phyloP scores from a whole-genome alignment of 2,113 vertebrate species.

The Actinemys pallida region DNA sequence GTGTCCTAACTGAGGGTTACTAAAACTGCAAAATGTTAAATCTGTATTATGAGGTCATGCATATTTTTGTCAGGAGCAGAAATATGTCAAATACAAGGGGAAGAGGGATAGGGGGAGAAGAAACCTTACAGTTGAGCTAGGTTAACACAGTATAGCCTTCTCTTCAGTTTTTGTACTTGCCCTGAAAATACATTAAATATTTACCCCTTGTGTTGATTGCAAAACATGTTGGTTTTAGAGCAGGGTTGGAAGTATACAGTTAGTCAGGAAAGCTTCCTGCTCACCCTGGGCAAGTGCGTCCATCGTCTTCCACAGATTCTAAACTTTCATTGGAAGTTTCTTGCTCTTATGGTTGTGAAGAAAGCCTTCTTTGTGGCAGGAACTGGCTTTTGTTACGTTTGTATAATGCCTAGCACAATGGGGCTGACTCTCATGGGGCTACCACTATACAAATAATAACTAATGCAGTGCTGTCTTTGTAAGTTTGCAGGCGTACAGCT shows the following conservation, averaged over 20 bases:
- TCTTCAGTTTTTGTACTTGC: not conserved
- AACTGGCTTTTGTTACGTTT: not conserved
- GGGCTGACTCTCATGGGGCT: not conserved
- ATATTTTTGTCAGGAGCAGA: not conserved
- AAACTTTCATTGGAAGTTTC: not conserved
- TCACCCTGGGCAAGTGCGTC: accelerated
- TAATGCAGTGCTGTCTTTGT: not conserved
- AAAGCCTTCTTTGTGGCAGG: not conserved
- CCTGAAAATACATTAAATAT: not conserved
- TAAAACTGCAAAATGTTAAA: not conserved
- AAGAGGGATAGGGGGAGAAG: not conserved
- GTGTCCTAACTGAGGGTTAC: not conserved
- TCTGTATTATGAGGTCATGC: accelerated
- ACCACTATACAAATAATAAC: not conserved
- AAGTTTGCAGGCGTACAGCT: not conserved
- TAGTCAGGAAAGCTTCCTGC: not conserved
- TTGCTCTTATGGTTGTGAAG: not conserved
- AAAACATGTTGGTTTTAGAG: accelerated
- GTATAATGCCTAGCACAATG: not conserved
- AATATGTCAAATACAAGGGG: not conserved
- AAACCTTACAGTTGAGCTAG: not conserved
- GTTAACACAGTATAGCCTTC: not conserved
- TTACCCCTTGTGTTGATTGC: not conserved
- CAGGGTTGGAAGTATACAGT: not conserved
- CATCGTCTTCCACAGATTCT: not conserved